Percentiles rank a stretch among this genome's conserved stretches.
Evolutionary conservation across 2,113 vertebrate species (phyloP).

Genomic region (Ailuropoda melanoleuca): DNA sequence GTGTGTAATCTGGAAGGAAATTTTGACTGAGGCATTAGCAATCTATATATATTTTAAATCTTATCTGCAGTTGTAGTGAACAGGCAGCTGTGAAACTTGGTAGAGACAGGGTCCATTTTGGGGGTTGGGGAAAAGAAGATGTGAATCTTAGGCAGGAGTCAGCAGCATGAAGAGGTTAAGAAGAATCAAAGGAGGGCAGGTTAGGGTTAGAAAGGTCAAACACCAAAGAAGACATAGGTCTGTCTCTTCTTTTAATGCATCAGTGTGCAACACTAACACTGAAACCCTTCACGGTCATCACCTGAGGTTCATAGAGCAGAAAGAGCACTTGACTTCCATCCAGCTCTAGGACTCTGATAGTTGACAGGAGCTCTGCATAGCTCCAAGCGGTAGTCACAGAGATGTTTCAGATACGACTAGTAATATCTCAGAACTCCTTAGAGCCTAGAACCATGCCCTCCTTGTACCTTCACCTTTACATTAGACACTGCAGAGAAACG

Average conservation of each 20-base stretch:
- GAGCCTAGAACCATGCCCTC: not conserved
- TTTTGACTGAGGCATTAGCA: not conserved
- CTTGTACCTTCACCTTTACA: not conserved
- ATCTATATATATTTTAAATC: not conserved
- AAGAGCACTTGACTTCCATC: not conserved
- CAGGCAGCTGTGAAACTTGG: not conserved
- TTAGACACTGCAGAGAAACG: not conserved
- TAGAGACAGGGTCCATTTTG: not conserved
- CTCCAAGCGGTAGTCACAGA: not conserved
- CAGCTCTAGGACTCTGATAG: not conserved
- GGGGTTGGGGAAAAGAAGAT: not conserved
- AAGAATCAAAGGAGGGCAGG: not conserved
- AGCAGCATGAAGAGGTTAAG: not conserved
- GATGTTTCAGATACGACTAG: not conserved
- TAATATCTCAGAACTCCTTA: not conserved
- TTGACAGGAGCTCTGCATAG: not conserved
- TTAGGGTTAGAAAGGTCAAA: not conserved
- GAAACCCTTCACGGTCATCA: not conserved
- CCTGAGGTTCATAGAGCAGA: not conserved
- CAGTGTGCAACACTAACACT: not conserved
- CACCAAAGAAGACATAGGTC: fast-evolving
- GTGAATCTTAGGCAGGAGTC: not conserved
- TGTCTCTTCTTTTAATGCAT: not conserved
- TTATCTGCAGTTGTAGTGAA: not conserved
- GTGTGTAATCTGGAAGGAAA: not conserved